Conservation (phyloP, 2,113 vertebrate genomes). For the Otocyon megalotis region DNA sequence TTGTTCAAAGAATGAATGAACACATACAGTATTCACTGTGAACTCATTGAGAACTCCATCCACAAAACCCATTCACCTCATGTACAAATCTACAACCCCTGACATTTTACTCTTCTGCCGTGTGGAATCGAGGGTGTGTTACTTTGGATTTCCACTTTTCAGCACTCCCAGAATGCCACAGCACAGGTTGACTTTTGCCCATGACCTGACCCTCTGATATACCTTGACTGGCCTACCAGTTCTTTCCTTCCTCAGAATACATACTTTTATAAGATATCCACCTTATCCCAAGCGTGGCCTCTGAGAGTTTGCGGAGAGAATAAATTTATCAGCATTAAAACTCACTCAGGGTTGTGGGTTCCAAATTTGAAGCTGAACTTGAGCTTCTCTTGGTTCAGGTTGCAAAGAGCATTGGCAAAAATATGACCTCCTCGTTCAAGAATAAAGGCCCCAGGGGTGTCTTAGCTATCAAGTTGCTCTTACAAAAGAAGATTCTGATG, state of each 20-base stretch:
- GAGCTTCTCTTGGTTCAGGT: constrained; percentile 73
- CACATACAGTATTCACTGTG: neutral
- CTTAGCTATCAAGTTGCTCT: constrained; percentile 74
- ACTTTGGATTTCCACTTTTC: neutral
- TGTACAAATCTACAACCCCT: neutral
- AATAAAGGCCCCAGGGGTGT: constrained; percentile 5
- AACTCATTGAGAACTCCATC: neutral
- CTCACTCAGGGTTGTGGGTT: constrained; percentile 67
- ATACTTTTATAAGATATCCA: neutral
- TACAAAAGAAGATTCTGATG: constrained; percentile 78
- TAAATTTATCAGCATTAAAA: neutral
- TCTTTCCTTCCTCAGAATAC: neutral
- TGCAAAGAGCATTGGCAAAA: constrained; percentile 70
- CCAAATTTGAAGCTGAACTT: constrained; percentile 68
- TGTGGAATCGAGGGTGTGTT: rapidly evolving
- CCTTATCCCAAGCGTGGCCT: neutral
- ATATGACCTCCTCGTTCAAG: constrained; percentile 65
- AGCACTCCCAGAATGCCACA: neutral
- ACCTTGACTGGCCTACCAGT: too few relatives aligned
- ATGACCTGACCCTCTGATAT: too few relatives aligned
- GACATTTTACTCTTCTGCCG: neutral
- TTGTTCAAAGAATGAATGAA: neutral
- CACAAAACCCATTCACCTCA: neutral
- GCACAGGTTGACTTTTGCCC: neutral
- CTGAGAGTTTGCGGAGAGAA: neutral